Percentiles rank a stretch among this genome's conserved stretches.
Conservation (phyloP, 2,888 invertebrate species). For the Pyrrhia umbra region DNA sequence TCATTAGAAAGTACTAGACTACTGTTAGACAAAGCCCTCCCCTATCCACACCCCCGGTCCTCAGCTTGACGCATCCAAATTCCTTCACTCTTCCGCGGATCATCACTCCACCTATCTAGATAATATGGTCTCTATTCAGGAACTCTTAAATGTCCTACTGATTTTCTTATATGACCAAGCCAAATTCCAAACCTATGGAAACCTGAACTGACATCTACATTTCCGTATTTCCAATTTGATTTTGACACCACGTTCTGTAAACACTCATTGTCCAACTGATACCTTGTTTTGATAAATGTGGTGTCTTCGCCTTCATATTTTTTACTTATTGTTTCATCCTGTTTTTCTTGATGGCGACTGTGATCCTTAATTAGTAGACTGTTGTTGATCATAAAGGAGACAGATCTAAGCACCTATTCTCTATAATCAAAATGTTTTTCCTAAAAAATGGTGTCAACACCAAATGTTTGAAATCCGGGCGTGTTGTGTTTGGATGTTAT, state of each 20-base stretch:
- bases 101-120: no score
- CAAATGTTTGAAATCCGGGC: not conserved
- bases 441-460: constrained; percentile 7
- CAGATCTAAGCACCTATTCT: not conserved
- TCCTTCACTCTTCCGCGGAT: no score
- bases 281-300: constrained; percentile 2
- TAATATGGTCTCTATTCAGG: no score
- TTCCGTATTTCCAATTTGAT: not conserved
- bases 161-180: no score
- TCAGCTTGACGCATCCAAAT: no score
- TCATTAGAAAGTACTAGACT: no score
- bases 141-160: no score
- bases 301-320: not conserved
- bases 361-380: no score
- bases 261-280: constrained; percentile 17
- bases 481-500: constrained; percentile 20
- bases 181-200: not conserved
- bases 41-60: no score
- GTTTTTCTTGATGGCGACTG: not conserved
- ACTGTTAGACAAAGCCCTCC: no score
- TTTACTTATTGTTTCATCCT: not conserved
- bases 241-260: constrained; percentile 16
- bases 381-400: no score
- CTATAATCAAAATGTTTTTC: not conserved
- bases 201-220: constrained; percentile 1